Evolutionary conservation across 2,113 vertebrate genomes (phyloP), one percentile per base, ranked within the genome.

Genomic region (Cyanoramphus novaezelandiae): DNA sequence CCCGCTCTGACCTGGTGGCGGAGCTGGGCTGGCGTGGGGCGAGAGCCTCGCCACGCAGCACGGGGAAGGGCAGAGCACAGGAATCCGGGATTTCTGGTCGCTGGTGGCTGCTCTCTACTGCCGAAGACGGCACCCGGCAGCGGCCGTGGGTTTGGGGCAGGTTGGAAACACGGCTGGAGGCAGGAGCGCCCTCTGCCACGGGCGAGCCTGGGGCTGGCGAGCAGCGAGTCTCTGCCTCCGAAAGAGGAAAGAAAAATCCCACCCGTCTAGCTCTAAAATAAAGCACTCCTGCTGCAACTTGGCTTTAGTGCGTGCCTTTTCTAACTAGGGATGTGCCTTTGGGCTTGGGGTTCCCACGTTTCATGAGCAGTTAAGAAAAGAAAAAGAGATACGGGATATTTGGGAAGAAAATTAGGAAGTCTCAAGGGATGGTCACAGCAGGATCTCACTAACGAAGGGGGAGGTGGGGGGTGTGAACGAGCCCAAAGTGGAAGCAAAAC

Each of bases 111-210:
- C 62, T 46, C 55, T 49, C 35, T 69, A 1, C 24, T 86, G 67
- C 65, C 33, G 1, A n/a, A 70, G 63, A 65, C 21, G 3, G 57
- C 63, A 23, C 76, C 39, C 9, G 1, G 4, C 39, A 4, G 77
- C 3, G 8, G 39, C 72, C 3, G 19, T 10, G 62, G 44, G 59
- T 52, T 92, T 59, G 75, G 75, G 90, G 88, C 93, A 93, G 70
- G 85, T 68, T 79, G 74, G 27, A 71, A 20, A 11, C 6, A 4
- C 24, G 64, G 81, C 47, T 88, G 78, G 67, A 47, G 28, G 31
- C 79, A 41, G 64, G 63, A 95, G 94, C 60, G n/a, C 88, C 88
- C 91, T 93, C 92, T 93, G 91, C 88, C 77, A 78, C 47, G 17
- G 83, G 50, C 11, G 3, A 62, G 71, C 28, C 7, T 0, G 17